Conservation (phyloP, 92 coral and sea anemone species). For the Porites divaricata region DNA sequence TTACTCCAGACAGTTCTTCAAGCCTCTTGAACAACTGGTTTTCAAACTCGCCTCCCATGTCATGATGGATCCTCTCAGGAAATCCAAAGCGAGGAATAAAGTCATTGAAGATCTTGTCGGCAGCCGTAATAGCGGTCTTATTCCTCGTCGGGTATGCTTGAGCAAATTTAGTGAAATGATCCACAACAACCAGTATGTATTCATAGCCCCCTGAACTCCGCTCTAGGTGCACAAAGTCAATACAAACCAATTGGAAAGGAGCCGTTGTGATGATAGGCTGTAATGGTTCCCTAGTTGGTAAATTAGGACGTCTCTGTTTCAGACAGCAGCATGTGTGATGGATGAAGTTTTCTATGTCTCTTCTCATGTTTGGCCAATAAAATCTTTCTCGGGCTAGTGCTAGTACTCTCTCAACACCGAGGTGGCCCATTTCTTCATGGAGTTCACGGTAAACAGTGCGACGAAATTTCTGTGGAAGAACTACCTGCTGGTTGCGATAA, state of each 20-base stretch:
- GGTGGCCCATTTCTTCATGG: constrained; percentile 65
- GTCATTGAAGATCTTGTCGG: no score
- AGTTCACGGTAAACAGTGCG: constrained; percentile 50
- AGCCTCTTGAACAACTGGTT: no score
- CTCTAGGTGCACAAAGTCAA: constrained; percentile 25
- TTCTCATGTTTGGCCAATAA: constrained; percentile 51
- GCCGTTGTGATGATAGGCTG: constrained; percentile 24
- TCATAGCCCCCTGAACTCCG: constrained; percentile 24
- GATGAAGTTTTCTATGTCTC: constrained; percentile 36
- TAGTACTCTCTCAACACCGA: constrained; percentile 49
- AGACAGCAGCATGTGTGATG: constrained; percentile 35
- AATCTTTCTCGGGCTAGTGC: constrained; percentile 53
- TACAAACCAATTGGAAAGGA: constrained; percentile 24
- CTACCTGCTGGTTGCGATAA: constrained; percentile 47
- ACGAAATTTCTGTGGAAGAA: constrained; percentile 43
- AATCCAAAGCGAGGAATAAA: no score
- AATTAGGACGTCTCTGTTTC: constrained; percentile 44
- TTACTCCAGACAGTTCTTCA: no score
- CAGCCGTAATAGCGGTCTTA: no score
- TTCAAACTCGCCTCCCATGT: no score
- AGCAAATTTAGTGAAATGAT: no score
- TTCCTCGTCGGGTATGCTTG: no score
- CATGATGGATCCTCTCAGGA: no score
- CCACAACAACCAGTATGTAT: constrained; percentile 25
- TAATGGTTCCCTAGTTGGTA: constrained; percentile 51